Conservation (phyloP, 2,888 invertebrate species). For the Stegophylla sp. region DNA sequence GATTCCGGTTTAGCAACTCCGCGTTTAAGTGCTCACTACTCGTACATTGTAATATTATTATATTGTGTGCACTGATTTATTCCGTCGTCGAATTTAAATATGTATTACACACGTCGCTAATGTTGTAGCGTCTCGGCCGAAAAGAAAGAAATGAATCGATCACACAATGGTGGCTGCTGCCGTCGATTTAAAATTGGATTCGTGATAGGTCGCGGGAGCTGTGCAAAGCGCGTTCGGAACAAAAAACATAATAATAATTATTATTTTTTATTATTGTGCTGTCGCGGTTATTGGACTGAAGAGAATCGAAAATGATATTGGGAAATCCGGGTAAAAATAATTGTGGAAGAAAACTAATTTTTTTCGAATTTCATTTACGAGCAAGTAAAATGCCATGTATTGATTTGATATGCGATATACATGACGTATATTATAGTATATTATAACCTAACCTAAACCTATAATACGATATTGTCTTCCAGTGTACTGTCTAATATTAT, state of each 20-base stretch:
- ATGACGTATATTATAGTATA: too few species aligned
- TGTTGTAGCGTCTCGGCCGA: not conserved
- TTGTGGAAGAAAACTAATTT: not conserved
- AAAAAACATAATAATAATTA: not conserved
- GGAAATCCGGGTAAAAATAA: slow-evolving; percentile 1
- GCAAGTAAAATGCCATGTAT: not conserved
- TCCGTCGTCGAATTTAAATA: too few species aligned
- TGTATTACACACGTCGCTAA: not conserved
- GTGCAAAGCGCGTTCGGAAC: slow-evolving; percentile 1
- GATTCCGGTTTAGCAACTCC: slow-evolving; percentile 9
- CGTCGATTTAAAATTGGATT: slow-evolving; percentile 28
- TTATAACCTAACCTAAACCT: too few species aligned
- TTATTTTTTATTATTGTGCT: not conserved
- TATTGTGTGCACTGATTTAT: too few species aligned
- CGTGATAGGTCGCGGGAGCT: slow-evolving; percentile 28
- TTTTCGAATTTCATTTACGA: not conserved
- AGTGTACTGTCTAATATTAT: not conserved
- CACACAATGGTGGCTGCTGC: not conserved
- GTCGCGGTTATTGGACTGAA: slow-evolving; percentile 21
- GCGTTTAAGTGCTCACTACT: not conserved
- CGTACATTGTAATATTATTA: not conserved
- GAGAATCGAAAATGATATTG: slow-evolving; percentile 20
- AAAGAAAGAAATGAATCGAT: slow-evolving; percentile 31
- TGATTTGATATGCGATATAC: not conserved
- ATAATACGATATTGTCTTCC: too few species aligned